These are phyloP conservation scores for Phrynocephalus forsythii DNA, from an alignment of 2,797 vertebrate genomes.

Conservation along the genomic window DNA sequence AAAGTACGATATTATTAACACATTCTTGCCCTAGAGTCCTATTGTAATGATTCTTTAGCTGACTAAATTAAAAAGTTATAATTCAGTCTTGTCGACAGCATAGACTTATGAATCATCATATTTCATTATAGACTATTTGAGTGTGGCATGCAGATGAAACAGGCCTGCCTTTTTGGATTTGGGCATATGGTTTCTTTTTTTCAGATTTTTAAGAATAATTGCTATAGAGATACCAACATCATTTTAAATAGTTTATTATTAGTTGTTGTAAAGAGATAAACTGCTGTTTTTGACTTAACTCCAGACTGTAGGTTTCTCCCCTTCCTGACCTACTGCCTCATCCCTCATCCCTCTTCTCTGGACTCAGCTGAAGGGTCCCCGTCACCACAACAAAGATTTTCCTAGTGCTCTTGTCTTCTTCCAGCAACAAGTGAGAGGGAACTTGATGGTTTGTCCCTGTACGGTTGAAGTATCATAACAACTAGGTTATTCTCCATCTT, in stretches of 20 bases:
- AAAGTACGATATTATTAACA: conserved; percentile 84
- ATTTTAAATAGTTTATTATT: conserved; percentile 40
- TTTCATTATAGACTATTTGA: conserved; percentile 74
- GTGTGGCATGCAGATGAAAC: conserved; percentile 57
- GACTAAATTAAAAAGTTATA: conserved; percentile 83
- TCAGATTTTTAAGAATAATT: conserved; percentile 33
- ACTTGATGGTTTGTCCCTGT: not conserved
- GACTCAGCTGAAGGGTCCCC: not conserved
- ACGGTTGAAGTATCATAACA: not conserved
- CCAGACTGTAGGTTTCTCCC: not conserved
- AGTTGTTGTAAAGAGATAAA: conserved; percentile 3
- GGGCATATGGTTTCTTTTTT: not conserved
- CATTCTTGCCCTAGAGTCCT: conserved; percentile 83
- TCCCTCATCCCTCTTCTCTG: not conserved
- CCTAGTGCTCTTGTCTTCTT: not conserved
- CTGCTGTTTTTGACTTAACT: not conserved
- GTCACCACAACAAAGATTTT: not conserved
- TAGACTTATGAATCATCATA: conserved; percentile 73
- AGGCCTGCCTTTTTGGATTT: conserved; percentile 54
- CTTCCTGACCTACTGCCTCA: not conserved
- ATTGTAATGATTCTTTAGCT: conserved; percentile 80
- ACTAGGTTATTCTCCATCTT: not conserved
- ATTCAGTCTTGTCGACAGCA: conserved; percentile 72
- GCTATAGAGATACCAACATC: conserved; percentile 32
- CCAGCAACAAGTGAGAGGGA: not conserved